phyloP scores from a whole-genome alignment of 2,888 invertebrate species.

The Beris morrisii region DNA sequence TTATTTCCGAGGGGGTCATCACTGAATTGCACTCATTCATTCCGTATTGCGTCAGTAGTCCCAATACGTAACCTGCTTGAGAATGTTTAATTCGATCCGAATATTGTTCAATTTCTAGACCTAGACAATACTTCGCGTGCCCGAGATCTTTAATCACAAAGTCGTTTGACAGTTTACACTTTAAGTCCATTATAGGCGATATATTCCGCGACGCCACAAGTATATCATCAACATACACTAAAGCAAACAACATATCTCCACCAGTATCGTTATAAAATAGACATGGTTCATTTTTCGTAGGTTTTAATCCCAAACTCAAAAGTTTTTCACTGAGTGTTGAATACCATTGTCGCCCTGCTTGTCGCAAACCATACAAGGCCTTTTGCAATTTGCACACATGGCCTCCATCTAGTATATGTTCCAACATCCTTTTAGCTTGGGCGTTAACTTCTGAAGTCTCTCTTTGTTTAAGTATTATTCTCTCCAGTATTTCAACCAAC shows the following conservation, averaged over 20 bases:
- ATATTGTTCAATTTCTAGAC: conserved; percentile 34
- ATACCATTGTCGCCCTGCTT: conserved; percentile 34
- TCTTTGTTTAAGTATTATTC: conserved; percentile 29
- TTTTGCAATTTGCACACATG: conserved; percentile 35
- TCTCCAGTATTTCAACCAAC: conserved; percentile 32
- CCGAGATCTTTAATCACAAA: conserved; percentile 32
- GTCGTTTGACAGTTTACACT: conserved; percentile 14
- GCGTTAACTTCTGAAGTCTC: neutral
- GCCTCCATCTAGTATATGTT: conserved; percentile 16
- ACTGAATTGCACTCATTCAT: conserved; percentile 31
- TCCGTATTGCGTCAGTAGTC: conserved; percentile 30
- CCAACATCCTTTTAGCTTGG: conserved; percentile 25
- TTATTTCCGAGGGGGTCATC: conserved; percentile 32
- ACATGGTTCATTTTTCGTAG: no score
- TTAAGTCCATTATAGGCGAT: conserved; percentile 17
- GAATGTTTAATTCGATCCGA: conserved; percentile 22
- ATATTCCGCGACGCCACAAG: conserved; percentile 29
- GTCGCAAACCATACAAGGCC: conserved; percentile 31
- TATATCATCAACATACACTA: conserved; percentile 36
- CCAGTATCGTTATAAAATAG: conserved; percentile 31
- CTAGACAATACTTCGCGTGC: conserved; percentile 36
- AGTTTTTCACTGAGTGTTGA: conserved; percentile 29
- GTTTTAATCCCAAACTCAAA: conserved; percentile 31
- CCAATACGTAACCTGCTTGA: conserved; percentile 32
- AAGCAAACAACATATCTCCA: conserved; percentile 19